phyloP scores from a whole-genome alignment of 2,113 vertebrate species.

The Pseudorhombus dupliciocellatus region DNA sequence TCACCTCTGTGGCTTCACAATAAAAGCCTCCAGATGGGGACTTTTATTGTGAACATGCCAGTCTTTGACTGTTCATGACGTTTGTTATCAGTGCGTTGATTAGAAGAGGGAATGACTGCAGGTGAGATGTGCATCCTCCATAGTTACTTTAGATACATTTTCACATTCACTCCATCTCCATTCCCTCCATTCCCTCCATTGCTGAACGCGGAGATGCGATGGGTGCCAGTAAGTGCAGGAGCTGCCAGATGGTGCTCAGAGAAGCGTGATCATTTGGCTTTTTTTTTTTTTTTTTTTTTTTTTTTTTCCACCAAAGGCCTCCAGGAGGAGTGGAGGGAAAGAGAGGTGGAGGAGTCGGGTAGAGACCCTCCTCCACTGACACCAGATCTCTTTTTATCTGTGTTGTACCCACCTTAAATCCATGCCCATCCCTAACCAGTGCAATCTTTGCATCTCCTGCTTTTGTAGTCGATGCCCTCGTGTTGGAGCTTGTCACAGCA shows the following conservation, averaged over 20 bases:
- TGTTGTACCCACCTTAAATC: constrained; percentile 2
- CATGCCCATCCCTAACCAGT: neutral
- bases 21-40: too few relatives aligned
- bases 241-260: constrained; percentile 83
- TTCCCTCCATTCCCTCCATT: neutral
- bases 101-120: too few relatives aligned
- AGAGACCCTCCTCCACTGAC: constrained; percentile 9
- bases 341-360: constrained; percentile 21
- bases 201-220: constrained; percentile 57
- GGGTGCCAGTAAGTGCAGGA: constrained; percentile 67
- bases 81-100: too few relatives aligned
- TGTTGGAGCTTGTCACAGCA: constrained; percentile 17
- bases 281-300: constrained; percentile 67
- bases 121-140: too few relatives aligned
- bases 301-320: constrained; percentile 72
- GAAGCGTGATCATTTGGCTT: constrained; percentile 79
- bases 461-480: neutral
- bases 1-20: too few relatives aligned
- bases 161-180: neutral
- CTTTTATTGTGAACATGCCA: too few relatives aligned
- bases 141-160: neutral
- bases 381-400: neutral
- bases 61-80: too few relatives aligned
- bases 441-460: neutral
- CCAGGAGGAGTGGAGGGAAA: constrained; percentile 49